Percentiles rank a stretch among this genome's conserved stretches.
Evolutionary conservation across 2,888 invertebrate species (phyloP).

Genomic region (Lobophora halterata): DNA sequence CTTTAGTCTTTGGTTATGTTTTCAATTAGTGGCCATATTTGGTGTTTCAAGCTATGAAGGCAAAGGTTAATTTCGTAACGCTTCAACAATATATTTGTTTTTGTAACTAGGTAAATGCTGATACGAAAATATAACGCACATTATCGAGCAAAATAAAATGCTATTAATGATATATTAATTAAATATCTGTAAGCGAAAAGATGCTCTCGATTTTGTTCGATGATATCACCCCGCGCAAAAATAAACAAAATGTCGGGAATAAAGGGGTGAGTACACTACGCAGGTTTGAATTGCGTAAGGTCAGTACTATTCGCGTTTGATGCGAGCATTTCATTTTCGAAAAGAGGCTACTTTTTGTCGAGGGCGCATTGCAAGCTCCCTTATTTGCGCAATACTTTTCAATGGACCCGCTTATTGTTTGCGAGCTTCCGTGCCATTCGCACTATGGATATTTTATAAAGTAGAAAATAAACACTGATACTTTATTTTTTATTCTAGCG

Average conservation of each 20-base stretch:
- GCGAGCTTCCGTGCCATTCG: constrained; percentile 37
- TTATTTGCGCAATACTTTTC: constrained; percentile 72
- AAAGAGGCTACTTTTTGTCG: constrained; percentile 57
- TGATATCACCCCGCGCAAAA: constrained; percentile 11
- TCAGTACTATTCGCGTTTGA: constrained; percentile 47
- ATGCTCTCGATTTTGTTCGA: constrained; percentile 8
- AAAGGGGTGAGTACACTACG: constrained; percentile 27
- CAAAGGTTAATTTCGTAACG: constrained; percentile 28
- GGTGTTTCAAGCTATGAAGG: constrained; percentile 22
- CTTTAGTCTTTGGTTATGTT: constrained; percentile 61
- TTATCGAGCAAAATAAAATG: constrained; percentile 4
- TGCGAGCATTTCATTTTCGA: constrained; percentile 53
- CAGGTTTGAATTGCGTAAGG: constrained; percentile 47
- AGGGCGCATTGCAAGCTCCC: constrained; percentile 55
- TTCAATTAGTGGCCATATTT: constrained; percentile 60
- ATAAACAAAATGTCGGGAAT: constrained; percentile 21
- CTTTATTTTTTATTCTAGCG: constrained; percentile 14
- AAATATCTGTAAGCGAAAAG: neutral
- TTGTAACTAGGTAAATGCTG: constrained; percentile 19
- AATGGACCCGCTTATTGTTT: constrained; percentile 65
- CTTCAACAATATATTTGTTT: constrained; percentile 19
- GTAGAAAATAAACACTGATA: constrained; percentile 16
- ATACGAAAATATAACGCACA: constrained; percentile 15
- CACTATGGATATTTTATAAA: constrained; percentile 26
- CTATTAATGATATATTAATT: neutral